Base-by-base conservation (phyloP, 2,113 vertebrate genomes). In the Arizona elegans region DNA sequence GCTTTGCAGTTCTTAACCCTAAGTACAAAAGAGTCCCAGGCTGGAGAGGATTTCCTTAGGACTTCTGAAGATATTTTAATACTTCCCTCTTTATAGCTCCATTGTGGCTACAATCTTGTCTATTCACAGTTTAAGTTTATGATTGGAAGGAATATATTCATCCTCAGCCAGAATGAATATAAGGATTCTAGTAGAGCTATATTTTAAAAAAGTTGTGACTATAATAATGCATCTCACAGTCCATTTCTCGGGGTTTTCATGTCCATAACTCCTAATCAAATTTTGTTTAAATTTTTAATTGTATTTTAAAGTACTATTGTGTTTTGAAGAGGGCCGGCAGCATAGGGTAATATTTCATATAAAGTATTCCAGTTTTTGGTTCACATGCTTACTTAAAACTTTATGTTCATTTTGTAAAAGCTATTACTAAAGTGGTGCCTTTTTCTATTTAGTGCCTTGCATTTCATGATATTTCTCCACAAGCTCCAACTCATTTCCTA, bases 401-500 rank as follows among this genome's bases (percentile, higher is more conserved):
- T n/a, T 11, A 7, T 12, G 19, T 65, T 88, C 47, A 1, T 62
- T 89, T 89, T 53, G 90, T 10, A 0, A 95, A 65, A 94, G 50
- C 2, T 52, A 1, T 3, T 0, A 91, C 93, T 94, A 90, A 94
- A 86, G 65, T 56, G 0, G 93, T 91, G 33, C 11, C 50, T 54
- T 52, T 86, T 93, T 86, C 11, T 92, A 86, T 87, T 75, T 92
- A 99, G 99, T 99, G 99, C 94, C 97, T 99, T 94, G 99, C 98
- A 24, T 99, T 99, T 97, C 97, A 98, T 24, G 99, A 99, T 93
- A 95, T 99, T 94, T 95, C 98, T 87, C 99, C 99, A 47, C 99
- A 99, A 97, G 99, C 99, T 90, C 99, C 99, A 86, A 98, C 97
- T 29, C 99, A 99, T 96, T 98, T 99, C 96, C 97, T 99, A 50